A percentile compares a stretch with the other conserved stretches of the same genome.
Evolutionary conservation across 2,113 vertebrate species (phyloP).

Genomic region (Thamnophis sirtalis): DNA sequence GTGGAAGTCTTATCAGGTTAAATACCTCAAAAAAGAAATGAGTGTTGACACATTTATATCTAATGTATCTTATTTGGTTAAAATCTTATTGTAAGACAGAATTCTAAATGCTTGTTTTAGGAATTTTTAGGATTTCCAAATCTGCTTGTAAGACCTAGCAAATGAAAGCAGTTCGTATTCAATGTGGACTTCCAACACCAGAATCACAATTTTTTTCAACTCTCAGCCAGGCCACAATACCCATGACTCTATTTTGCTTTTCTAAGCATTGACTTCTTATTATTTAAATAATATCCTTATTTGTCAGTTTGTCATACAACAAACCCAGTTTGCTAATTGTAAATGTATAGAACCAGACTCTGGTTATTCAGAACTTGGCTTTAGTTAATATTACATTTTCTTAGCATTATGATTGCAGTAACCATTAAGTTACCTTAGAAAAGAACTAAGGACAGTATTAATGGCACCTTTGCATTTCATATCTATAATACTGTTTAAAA

Average conservation of each 20-base stretch:
- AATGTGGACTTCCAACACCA: background rate
- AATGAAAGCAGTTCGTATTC: background rate
- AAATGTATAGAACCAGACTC: background rate
- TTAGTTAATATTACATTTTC: background rate
- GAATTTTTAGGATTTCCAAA: background rate
- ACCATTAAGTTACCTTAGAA: background rate
- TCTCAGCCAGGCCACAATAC: background rate
- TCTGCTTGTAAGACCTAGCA: background rate
- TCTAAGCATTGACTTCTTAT: background rate
- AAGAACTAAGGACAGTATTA: background rate
- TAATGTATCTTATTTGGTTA: background rate
- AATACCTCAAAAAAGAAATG: background rate
- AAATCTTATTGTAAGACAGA: background rate
- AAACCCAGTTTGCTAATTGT: background rate
- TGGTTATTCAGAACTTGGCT: background rate
- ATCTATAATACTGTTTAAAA: background rate
- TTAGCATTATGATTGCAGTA: background rate
- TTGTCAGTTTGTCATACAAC: background rate
- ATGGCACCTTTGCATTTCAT: background rate
- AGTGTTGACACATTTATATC: background rate
- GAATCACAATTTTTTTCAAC: background rate
- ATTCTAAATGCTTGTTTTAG: background rate
- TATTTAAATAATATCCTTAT: background rate
- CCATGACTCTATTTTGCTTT: background rate
- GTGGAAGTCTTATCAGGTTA: background rate